Conservation (phyloP, 2,888 invertebrate genomes). For the Galerucella calmariensis region DNA sequence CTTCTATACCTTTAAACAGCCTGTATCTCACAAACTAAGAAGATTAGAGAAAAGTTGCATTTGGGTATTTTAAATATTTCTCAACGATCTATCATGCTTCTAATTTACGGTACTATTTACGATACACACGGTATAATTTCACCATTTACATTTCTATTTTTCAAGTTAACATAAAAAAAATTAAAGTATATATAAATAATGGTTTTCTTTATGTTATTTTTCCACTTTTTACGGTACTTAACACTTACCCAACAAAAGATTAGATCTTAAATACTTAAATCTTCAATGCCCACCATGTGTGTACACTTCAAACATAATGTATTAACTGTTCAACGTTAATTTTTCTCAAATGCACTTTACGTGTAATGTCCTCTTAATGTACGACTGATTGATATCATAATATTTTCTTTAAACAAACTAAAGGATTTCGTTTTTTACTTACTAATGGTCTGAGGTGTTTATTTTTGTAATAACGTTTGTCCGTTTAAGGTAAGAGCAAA, state of each 20-base stretch:
- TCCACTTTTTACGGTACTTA: background rate
- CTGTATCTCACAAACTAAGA: too few species aligned
- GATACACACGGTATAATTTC: too few species aligned
- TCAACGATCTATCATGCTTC: too few species aligned
- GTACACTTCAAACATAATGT: conserved; percentile 5
- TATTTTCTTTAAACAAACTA: conserved; percentile 12
- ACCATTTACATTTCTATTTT: background rate
- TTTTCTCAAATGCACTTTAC: conserved; percentile 24
- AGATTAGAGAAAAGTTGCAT: too few species aligned
- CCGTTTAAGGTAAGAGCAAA: conserved; percentile 16
- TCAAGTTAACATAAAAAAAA: too few species aligned
- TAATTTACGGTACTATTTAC: too few species aligned
- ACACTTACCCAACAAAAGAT: conserved; percentile 11
- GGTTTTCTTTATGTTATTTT: background rate
- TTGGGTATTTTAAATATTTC: too few species aligned
- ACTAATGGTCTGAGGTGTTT: conserved; percentile 19
- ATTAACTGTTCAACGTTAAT: conserved; percentile 14
- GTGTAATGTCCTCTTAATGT: conserved; percentile 23
- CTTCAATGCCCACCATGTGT: background rate
- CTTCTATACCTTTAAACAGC: too few species aligned
- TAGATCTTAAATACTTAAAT: conserved; percentile 24
- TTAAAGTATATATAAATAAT: too few species aligned
- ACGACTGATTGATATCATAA: conserved; percentile 21
- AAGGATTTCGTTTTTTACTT: background rate
- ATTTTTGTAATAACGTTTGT: conserved; percentile 15